Evolutionary conservation across 2,797 vertebrate species (phyloP), one percentile per base, ranked within the genome.

Genomic region (Bufotes viridis): DNA sequence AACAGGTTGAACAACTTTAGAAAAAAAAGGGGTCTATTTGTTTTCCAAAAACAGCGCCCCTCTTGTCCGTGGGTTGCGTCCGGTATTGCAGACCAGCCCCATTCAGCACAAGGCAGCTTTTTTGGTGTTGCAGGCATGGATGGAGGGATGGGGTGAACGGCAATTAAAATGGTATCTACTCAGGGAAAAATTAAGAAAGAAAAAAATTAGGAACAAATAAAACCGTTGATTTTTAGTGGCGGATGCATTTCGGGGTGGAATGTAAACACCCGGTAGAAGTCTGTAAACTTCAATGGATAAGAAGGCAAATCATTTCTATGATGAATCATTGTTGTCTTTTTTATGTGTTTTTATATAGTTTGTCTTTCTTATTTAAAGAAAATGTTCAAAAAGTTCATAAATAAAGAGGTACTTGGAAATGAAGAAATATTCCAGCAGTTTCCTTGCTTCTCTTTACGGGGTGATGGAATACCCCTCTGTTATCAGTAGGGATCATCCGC

Each of bases 351-450:
- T 87, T 61, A 83, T 87, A 87, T 78, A 87, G 86, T 76, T 87
- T 87, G 57, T 82, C 53, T 87, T 82, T 82, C 49, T 82, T 82
- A 82, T 87, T 87, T 82, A 87, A 87, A 87, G 57, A 24, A 78
- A 57, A 63, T 55, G 24, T n/a, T 42, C 22, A 24, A 60, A 74
- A 81, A 72, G 72, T 74, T 57, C 22, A 69, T 60, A 82, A 87
- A 87, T 82, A 87, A 87, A 83, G 78, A 70, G 85, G 84, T 86
- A 86, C 84, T 78, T 85, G 29, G 26, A 85, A 53, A 70, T 57
- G 24, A 10, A 24, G n/a, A 63, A 42, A 17, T 8, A 42, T n/a
- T 22, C 24, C 15, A 42, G 29, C 2, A 10, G 81, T 70, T 51
- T 70, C 6, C 29, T 17, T 15, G 24, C 2, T 55, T 57, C 12